Percentiles rank a stretch among this genome's conserved stretches.
Conservation (phyloP, 1,140 invertebrate genomes). For the Vollenhovia emeryi region DNA sequence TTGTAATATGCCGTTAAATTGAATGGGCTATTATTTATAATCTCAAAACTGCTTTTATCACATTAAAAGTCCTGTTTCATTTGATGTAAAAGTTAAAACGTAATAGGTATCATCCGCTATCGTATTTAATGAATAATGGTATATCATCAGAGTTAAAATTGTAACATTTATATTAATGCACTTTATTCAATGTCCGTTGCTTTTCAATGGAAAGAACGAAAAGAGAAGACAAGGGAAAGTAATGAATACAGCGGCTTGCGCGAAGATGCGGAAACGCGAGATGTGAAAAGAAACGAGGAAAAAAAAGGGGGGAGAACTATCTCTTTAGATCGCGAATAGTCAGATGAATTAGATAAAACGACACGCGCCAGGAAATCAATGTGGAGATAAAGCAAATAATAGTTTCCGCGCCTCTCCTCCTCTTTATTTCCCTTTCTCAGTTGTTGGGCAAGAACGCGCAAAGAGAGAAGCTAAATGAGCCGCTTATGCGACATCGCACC, state of each 20-base stretch:
- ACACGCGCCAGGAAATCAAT: not conserved
- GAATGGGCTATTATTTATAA: conserved; percentile 44
- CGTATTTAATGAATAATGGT: conserved; percentile 13
- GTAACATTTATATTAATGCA: conserved; percentile 19
- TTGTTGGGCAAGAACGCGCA: not conserved
- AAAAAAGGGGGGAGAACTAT: not conserved
- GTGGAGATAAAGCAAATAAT: not conserved
- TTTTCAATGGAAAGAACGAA: not conserved
- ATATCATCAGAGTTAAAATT: not conserved
- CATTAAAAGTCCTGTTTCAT: conserved; percentile 44
- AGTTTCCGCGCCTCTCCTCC: not conserved
- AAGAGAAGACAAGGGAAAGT: too few relatives aligned
- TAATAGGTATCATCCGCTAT: conserved; percentile 39
- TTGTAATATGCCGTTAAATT: conserved; percentile 44
- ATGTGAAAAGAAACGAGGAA: not conserved
- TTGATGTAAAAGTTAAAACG: conserved; percentile 45
- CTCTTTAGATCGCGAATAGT: not conserved
- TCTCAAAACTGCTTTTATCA: conserved; percentile 44
- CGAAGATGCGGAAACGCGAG: not conserved
- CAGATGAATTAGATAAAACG: not conserved
- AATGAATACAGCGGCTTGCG: not conserved
- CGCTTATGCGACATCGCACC: not conserved
- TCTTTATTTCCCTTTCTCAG: not conserved
- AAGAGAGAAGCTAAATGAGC: conserved; percentile 36
- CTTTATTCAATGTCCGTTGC: not conserved